Evolutionary conservation across 2,113 vertebrate species (phyloP).

Genomic region (Forbesichthys agassizii): DNA sequence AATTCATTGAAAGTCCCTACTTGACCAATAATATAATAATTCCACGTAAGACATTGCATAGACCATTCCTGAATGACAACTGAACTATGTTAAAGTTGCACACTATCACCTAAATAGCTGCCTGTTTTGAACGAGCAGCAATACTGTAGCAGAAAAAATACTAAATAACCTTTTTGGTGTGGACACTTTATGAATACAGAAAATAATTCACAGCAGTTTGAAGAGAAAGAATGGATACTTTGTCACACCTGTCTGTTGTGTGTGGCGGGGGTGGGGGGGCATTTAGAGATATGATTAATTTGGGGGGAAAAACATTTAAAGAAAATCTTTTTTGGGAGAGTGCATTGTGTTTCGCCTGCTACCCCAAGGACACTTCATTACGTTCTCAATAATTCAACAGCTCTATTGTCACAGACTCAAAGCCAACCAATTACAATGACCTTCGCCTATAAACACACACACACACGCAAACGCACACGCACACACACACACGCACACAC

Average conservation of each 20-base stretch:
- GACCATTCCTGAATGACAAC: too few species aligned
- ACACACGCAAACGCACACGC: background rate
- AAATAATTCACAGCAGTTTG: constrained; percentile 34
- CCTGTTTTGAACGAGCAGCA: too few species aligned
- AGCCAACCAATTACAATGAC: constrained; percentile 41
- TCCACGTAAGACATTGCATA: background rate
- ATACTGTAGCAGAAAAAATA: constrained; percentile 20
- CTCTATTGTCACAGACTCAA: constrained; percentile 48
- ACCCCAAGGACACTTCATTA: constrained; percentile 73
- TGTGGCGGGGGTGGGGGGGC: constrained; percentile 28
- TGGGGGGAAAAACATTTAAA: too few species aligned
- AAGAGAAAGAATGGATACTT: constrained; percentile 42
- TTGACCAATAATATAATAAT: background rate
- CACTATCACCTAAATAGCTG: too few species aligned
- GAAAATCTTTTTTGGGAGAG: too few species aligned
- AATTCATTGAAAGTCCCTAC: background rate
- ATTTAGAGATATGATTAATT: constrained; percentile 74
- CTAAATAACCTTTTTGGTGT: constrained; percentile 52
- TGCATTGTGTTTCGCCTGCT: constrained; percentile 47
- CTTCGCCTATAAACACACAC: constrained; percentile 42
- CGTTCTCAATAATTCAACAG: constrained; percentile 68
- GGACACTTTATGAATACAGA: constrained; percentile 59
- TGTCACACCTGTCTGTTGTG: background rate
- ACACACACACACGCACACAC: constrained; percentile 6
- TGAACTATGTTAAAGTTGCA: too few species aligned